phyloP scores from a whole-genome alignment of 2,888 invertebrate genomes.

The Fissipunctia ypsillon region DNA sequence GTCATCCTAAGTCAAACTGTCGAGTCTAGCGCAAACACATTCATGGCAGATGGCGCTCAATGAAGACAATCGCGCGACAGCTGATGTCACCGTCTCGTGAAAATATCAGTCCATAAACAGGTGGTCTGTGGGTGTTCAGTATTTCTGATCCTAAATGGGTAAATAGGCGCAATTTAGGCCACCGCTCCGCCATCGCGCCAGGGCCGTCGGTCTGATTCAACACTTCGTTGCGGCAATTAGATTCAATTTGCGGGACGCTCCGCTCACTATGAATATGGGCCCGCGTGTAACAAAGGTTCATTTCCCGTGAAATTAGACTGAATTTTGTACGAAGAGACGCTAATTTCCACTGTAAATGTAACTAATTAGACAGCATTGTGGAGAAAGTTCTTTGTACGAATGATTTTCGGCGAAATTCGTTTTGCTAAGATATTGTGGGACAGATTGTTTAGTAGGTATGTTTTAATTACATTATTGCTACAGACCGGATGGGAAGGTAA shows the following conservation, averaged over 20 bases:
- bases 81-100: conserved; percentile 78
- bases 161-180: conserved; percentile 89
- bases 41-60: conserved; percentile 66
- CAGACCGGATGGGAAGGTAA: conserved; percentile 9
- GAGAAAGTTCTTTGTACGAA: conserved; percentile 67
- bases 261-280: conserved; percentile 82
- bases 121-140: conserved; percentile 86
- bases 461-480: conserved; percentile 49
- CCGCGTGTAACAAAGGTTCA: conserved; percentile 83
- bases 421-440: conserved; percentile 50
- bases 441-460: conserved; percentile 37
- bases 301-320: conserved; percentile 80
- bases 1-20: conserved; percentile 53
- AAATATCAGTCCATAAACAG: conserved; percentile 82
- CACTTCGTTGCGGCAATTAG: conserved; percentile 90
- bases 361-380: conserved; percentile 70
- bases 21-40: conserved; percentile 60
- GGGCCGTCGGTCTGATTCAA: conserved; percentile 86
- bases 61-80: conserved; percentile 59
- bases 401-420: conserved; percentile 53
- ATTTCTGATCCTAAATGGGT: conserved; percentile 84
- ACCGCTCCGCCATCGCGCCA: conserved; percentile 74
- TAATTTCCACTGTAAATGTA: conserved; percentile 72
- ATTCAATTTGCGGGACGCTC: conserved; percentile 86
- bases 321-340: conserved; percentile 71